Conservation (phyloP, 2,888 invertebrate genomes). For the Tryphoninae sp. region DNA sequence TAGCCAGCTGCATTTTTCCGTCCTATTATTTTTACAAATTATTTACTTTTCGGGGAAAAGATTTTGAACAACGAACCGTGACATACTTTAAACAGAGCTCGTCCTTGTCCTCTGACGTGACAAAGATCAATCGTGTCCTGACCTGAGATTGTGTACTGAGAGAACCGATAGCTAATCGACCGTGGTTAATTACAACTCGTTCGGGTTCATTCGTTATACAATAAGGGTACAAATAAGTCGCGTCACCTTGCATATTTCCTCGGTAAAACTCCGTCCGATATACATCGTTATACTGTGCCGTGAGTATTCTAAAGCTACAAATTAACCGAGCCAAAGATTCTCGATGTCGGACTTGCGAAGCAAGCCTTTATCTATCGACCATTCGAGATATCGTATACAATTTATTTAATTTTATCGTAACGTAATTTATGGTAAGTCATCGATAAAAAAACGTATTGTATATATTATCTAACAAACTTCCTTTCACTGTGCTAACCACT, state of each 20-base stretch:
- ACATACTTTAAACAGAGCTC: too few relatives aligned
- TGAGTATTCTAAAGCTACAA: slow-evolving; percentile 41
- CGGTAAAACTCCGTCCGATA: slow-evolving; percentile 56
- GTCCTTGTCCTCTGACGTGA: too few relatives aligned
- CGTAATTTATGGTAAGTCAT: not conserved
- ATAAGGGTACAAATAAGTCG: slow-evolving; percentile 28
- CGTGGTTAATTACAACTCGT: not conserved
- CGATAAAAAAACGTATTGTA: not conserved
- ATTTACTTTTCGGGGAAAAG: too few relatives aligned
- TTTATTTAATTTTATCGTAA: slow-evolving; percentile 37
- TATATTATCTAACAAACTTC: not conserved
- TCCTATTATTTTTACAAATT: too few relatives aligned
- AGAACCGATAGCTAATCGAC: too few relatives aligned
- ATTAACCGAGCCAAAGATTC: slow-evolving; percentile 11
- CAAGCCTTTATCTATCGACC: slow-evolving; percentile 62
- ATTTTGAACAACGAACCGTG: too few relatives aligned
- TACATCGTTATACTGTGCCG: slow-evolving; percentile 52
- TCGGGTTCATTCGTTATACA: not conserved
- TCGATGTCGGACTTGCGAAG: slow-evolving; percentile 57
- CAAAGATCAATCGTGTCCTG: too few relatives aligned
- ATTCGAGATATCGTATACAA: slow-evolving; percentile 56
- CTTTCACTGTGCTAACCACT: not conserved
- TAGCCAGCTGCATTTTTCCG: too few relatives aligned
- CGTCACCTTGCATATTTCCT: slow-evolving; percentile 45
- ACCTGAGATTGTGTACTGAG: too few relatives aligned